Percentiles rank a stretch among this genome's conserved stretches.
phyloP scores from a whole-genome alignment of 2,888 invertebrate genomes.

The Pseudococcus longispinus region DNA sequence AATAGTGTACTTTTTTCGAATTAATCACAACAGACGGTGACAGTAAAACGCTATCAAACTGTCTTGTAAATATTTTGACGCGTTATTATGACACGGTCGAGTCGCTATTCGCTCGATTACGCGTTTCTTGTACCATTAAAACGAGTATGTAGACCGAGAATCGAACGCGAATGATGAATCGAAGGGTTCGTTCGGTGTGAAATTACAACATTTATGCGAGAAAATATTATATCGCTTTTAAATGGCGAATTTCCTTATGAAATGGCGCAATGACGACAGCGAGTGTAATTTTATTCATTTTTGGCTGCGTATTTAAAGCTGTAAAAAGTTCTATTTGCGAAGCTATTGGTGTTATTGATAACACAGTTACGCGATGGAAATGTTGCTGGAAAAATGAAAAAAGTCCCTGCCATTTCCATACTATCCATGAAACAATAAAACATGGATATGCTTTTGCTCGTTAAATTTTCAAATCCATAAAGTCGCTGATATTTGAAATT shows the following conservation, averaged over 20 bases:
- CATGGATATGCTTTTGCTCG: too few relatives aligned
- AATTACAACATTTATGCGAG: background rate
- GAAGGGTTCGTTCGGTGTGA: background rate
- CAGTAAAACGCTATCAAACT: conserved; percentile 25
- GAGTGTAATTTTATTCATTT: background rate
- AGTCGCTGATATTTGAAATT: too few relatives aligned
- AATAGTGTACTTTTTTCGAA: background rate
- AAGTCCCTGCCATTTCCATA: too few relatives aligned
- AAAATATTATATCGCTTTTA: background rate
- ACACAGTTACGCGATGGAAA: too few relatives aligned
- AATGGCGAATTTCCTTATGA: background rate
- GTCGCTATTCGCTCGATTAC: background rate
- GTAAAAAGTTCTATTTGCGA: too few relatives aligned
- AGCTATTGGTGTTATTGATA: too few relatives aligned
- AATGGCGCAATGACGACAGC: background rate
- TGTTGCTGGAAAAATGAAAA: too few relatives aligned
- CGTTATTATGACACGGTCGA: background rate
- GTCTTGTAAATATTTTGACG: conserved; percentile 28
- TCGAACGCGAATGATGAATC: background rate
- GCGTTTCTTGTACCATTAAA: background rate
- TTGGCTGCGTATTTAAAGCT: background rate
- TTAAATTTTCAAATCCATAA: too few relatives aligned
- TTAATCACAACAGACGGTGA: conserved; percentile 24
- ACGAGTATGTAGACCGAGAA: background rate
- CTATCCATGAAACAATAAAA: too few relatives aligned